Evolutionary conservation across 2,797 vertebrate genomes (phyloP).

Genomic region (Gymnothorax javanicus): DNA sequence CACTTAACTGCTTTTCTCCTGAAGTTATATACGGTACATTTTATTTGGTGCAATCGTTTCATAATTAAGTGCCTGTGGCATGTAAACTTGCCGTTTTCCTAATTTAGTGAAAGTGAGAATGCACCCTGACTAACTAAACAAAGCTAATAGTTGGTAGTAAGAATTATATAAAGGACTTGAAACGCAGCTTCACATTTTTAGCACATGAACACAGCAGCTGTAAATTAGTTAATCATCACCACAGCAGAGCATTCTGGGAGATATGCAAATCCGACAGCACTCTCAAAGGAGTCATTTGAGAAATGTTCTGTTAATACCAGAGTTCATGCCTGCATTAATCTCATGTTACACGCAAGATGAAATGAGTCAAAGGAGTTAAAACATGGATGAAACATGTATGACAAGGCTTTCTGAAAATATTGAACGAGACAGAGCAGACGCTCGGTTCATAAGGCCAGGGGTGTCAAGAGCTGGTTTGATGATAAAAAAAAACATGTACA

Average conservation of each 20-base stretch:
- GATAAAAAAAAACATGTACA: background rate
- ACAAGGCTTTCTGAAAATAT: background rate
- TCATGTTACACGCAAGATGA: background rate
- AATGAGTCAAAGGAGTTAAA: background rate
- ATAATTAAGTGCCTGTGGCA: background rate
- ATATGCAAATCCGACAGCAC: background rate
- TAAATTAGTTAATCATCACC: background rate
- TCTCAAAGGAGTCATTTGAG: slow-evolving; percentile 5
- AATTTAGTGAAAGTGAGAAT: background rate
- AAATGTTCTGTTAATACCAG: background rate
- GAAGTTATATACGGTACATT: background rate
- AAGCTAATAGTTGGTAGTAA: background rate
- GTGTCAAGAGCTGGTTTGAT: background rate
- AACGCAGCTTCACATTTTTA: background rate
- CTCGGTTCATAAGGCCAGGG: background rate
- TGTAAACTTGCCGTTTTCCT: background rate
- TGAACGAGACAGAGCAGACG: background rate
- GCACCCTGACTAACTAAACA: background rate
- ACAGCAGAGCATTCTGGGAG: background rate
- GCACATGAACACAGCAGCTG: background rate
- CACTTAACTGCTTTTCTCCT: no score
- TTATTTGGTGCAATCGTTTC: background rate
- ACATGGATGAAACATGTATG: background rate
- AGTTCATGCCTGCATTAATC: background rate
- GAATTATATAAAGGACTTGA: background rate